Conservation (phyloP, 1,140 invertebrate genomes). For the Musca domestica region DNA sequence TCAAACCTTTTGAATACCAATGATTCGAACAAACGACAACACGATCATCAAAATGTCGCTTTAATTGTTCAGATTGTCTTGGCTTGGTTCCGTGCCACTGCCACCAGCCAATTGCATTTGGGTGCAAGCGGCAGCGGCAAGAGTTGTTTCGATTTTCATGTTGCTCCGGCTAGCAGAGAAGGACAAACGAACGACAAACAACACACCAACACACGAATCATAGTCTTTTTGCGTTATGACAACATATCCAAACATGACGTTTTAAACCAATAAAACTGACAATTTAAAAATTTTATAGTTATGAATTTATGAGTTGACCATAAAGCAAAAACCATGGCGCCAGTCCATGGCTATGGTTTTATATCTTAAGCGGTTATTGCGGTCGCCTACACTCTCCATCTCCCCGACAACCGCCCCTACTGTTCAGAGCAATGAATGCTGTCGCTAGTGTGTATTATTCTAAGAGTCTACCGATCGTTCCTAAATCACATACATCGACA, state of each 20-base stretch:
- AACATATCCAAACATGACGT: constrained; percentile 23
- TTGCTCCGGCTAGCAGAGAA: too few species aligned
- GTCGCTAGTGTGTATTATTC: too few species aligned
- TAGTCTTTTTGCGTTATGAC: constrained; percentile 19
- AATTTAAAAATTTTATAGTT: constrained; percentile 28
- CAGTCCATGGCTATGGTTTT: constrained; percentile 4
- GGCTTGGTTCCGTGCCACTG: too few species aligned
- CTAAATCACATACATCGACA: too few species aligned
- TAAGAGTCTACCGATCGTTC: too few species aligned
- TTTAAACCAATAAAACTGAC: constrained; percentile 27
- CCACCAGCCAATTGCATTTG: too few species aligned
- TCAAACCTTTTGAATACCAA: constrained; percentile 16
- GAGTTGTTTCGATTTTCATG: too few species aligned
- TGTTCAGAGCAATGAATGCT: too few species aligned
- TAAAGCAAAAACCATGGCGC: constrained; percentile 24
- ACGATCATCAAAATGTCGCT: constrained; percentile 5
- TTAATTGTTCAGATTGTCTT: constrained; percentile 12
- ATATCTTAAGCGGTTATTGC: too few species aligned
- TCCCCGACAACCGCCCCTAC: too few species aligned
- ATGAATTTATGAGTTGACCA: constrained; percentile 23
- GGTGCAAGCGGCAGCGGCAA: too few species aligned
- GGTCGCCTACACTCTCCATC: too few species aligned
- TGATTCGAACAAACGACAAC: constrained; percentile 1
- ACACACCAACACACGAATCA: background rate
- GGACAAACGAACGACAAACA: background rate